Conservation (phyloP, 1,140 invertebrate genomes). For the Calephelis virginiensis region DNA sequence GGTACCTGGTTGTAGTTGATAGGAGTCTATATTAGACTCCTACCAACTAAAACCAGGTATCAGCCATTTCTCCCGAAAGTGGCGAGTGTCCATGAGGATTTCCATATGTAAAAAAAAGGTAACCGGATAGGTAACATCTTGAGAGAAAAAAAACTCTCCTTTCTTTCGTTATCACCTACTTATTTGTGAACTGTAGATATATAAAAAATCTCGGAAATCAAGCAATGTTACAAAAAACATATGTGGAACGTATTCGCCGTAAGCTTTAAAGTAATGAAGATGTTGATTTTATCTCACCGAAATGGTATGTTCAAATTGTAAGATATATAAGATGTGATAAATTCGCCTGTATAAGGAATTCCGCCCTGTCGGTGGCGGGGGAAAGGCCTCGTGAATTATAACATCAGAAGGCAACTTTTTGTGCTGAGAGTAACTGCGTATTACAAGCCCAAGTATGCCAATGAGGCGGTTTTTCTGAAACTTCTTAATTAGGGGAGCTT, state of each 20-base stretch:
- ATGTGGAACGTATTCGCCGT: background rate
- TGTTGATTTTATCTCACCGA: constrained; percentile 1
- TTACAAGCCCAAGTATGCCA: constrained; percentile 66
- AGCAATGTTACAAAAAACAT: background rate
- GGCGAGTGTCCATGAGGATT: too few relatives aligned
- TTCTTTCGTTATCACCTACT: too few relatives aligned
- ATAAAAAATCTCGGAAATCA: too few relatives aligned
- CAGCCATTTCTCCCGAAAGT: too few relatives aligned
- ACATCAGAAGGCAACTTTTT: constrained; percentile 63
- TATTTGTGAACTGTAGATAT: too few relatives aligned
- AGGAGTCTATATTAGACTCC: too few relatives aligned
- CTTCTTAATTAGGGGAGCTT: constrained; percentile 64
- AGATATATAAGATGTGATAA: constrained; percentile 45
- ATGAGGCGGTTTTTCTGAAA: constrained; percentile 58
- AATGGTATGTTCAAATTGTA: constrained; percentile 43
- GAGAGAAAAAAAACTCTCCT: too few relatives aligned
- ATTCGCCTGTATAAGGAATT: constrained; percentile 66
- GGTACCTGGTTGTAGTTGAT: too few relatives aligned
- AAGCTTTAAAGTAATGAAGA: constrained; percentile 17
- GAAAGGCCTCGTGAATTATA: constrained; percentile 60
- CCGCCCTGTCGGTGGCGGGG: constrained; percentile 45
- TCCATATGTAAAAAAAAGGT: too few relatives aligned
- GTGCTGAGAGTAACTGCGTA: constrained; percentile 65
- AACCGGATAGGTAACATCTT: too few relatives aligned
- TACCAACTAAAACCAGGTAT: too few relatives aligned